phyloP scores from a whole-genome alignment of 2,888 invertebrate genomes.

The Cosmopolites sordidus region DNA sequence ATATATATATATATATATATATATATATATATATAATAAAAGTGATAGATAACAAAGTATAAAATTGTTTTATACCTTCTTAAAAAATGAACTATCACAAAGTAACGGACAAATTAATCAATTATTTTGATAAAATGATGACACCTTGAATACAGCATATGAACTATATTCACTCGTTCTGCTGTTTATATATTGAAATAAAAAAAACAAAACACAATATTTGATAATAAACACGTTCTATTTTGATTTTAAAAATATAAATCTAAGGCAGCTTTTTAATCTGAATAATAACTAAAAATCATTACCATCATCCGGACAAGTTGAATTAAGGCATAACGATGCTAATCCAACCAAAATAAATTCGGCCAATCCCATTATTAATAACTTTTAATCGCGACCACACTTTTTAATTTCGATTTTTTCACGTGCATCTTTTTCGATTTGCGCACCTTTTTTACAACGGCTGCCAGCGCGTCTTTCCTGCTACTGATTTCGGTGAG shows the following conservation, averaged over 20 bases:
- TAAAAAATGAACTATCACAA: too few relatives aligned
- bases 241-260: neutral
- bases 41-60: too few relatives aligned
- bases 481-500: neutral
- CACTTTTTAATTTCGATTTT: slow-evolving; percentile 9
- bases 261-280: neutral
- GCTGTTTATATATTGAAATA: too few relatives aligned
- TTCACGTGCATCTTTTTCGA: slow-evolving; percentile 20
- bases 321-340: slow-evolving; percentile 32
- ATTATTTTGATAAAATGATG: too few relatives aligned
- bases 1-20: too few relatives aligned
- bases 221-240: too few relatives aligned
- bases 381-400: neutral
- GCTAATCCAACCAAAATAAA: slow-evolving; percentile 28
- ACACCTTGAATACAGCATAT: too few relatives aligned
- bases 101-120: too few relatives aligned
- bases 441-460: neutral
- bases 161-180: too few relatives aligned
- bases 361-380: slow-evolving; percentile 32
- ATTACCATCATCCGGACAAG: slow-evolving; percentile 30
- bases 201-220: too few relatives aligned
- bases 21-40: too few relatives aligned
- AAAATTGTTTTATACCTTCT: too few relatives aligned
- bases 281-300: neutral
- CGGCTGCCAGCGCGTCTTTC: neutral